A percentile compares a stretch with the other conserved stretches of the same genome.
Evolutionary conservation across 2,113 vertebrate genomes (phyloP).

Genomic region (Dipodomys stephensi): DNA sequence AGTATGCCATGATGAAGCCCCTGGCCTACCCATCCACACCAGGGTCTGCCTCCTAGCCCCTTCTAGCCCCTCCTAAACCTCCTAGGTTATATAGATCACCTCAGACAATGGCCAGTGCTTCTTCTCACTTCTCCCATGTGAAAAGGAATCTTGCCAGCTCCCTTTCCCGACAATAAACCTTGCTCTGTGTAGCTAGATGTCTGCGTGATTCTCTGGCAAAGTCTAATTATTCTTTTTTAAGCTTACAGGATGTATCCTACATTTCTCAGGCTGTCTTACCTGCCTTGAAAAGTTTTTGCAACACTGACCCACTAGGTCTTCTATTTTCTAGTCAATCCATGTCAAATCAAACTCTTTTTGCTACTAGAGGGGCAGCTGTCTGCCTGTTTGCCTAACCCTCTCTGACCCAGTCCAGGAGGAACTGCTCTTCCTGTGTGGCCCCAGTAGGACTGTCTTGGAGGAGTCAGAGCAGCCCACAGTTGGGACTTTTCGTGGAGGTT

Average conservation of each 20-base stretch:
- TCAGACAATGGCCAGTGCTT: too few species aligned
- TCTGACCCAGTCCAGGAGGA: not conserved
- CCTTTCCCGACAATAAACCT: too few species aligned
- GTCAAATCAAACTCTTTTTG: not conserved
- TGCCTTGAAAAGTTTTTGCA: not conserved
- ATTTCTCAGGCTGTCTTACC: not conserved
- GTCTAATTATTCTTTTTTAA: too few species aligned
- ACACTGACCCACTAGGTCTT: not conserved
- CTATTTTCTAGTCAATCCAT: not conserved
- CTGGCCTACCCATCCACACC: too few species aligned
- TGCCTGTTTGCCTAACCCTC: not conserved
- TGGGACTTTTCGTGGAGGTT: not conserved
- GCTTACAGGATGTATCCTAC: not conserved
- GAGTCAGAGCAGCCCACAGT: not conserved
- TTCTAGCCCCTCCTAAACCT: too few species aligned
- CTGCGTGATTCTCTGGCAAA: too few species aligned
- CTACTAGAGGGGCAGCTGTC: not conserved
- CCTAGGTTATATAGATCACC: too few species aligned
- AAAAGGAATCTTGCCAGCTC: too few species aligned
- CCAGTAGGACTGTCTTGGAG: not conserved
- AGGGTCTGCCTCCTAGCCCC: too few species aligned
- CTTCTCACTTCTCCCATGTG: too few species aligned
- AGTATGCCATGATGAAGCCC: too few species aligned
- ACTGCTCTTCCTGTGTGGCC: not conserved
- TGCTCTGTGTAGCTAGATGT: too few species aligned